A percentile compares a stretch with the other conserved stretches of the same genome.
Evolutionary conservation across 2,888 invertebrate species (phyloP).

Genomic region (Cataglyphis rosenhaueri): DNA sequence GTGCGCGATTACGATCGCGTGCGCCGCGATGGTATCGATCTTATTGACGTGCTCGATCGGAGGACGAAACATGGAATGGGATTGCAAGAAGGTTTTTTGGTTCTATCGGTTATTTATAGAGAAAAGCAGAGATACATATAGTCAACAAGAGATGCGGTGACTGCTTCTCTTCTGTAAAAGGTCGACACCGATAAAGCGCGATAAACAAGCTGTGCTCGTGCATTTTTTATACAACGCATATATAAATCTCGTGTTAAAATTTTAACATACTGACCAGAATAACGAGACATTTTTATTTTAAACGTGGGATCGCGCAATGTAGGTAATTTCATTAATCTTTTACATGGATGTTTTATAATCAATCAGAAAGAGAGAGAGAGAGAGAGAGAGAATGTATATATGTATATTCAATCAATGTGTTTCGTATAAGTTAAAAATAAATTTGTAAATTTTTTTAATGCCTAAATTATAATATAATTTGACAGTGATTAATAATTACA

Average conservation of each 20-base stretch:
- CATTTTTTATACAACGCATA: slow-evolving; percentile 22
- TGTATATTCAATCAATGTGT: slow-evolving; percentile 6
- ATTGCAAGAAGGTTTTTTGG: slow-evolving; percentile 40
- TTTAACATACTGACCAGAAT: slow-evolving; percentile 25
- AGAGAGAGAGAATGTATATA: not conserved
- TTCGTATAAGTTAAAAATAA: not conserved
- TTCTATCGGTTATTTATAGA: slow-evolving; percentile 41
- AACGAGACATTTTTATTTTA: slow-evolving; percentile 36
- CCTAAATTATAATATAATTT: not conserved
- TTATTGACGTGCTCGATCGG: slow-evolving; percentile 44
- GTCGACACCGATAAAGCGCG: slow-evolving; percentile 40
- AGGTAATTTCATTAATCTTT: slow-evolving; percentile 21
- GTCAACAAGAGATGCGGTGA: not conserved
- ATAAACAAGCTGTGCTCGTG: slow-evolving; percentile 39
- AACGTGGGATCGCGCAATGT: not conserved
- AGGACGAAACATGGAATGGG: slow-evolving; percentile 30
- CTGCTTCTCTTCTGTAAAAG: slow-evolving; percentile 20
- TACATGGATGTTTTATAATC: not conserved
- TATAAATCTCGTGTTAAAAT: slow-evolving; percentile 29
- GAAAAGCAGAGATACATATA: not conserved
- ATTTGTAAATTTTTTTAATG: not conserved
- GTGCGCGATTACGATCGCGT: slow-evolving; percentile 40
- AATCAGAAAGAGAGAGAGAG: not conserved
- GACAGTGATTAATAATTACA: not conserved
- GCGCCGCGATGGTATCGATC: slow-evolving; percentile 32